phyloP scores from a whole-genome alignment of 1,140 invertebrate genomes.

The Trachymyrmex cornetzi region DNA sequence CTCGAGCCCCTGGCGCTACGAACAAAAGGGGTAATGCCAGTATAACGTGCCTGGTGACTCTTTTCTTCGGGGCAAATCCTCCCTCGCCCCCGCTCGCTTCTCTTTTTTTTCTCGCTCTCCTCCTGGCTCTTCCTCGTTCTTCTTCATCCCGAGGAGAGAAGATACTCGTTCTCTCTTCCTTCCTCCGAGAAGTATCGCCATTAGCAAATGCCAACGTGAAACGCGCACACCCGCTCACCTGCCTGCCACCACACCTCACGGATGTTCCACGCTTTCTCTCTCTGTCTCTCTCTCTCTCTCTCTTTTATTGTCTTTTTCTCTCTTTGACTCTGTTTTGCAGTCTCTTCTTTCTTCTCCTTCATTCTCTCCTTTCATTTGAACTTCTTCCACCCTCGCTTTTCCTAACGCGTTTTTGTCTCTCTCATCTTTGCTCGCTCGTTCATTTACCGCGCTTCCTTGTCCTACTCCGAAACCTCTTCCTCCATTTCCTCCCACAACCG shows the following conservation, averaged over 20 bases:
- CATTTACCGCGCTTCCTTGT: conserved; percentile 23
- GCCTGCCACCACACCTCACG: conserved; percentile 76
- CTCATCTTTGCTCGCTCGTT: conserved; percentile 11
- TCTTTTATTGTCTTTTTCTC: not conserved
- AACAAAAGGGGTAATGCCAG: conserved; percentile 78
- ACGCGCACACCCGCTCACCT: conserved; percentile 75
- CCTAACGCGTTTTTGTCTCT: conserved; percentile 19
- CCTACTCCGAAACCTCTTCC: conserved; percentile 30
- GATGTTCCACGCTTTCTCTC: conserved; percentile 45
- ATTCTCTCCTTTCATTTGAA: conserved; percentile 16
- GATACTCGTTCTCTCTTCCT: conserved; percentile 1
- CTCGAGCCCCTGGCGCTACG: conserved; percentile 81
- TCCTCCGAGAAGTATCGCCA: conserved; percentile 68
- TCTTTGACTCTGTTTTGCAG: not conserved
- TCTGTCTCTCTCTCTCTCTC: conserved; percentile 37
- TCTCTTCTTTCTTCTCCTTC: conserved; percentile 2
- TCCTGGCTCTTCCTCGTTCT: conserved; percentile 29
- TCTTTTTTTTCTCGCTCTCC: conserved; percentile 13
- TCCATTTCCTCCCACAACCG: conserved; percentile 50
- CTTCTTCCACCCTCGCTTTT: conserved; percentile 10
- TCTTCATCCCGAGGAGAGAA: conserved; percentile 4
- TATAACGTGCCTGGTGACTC: conserved; percentile 73
- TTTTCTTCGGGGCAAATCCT: conserved; percentile 51
- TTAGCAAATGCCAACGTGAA: conserved; percentile 79
- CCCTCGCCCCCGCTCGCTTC: not conserved